These are phyloP conservation scores for Calameuta filiformis DNA, from an alignment of 2,888 invertebrate genomes.

Conservation along the genomic window DNA sequence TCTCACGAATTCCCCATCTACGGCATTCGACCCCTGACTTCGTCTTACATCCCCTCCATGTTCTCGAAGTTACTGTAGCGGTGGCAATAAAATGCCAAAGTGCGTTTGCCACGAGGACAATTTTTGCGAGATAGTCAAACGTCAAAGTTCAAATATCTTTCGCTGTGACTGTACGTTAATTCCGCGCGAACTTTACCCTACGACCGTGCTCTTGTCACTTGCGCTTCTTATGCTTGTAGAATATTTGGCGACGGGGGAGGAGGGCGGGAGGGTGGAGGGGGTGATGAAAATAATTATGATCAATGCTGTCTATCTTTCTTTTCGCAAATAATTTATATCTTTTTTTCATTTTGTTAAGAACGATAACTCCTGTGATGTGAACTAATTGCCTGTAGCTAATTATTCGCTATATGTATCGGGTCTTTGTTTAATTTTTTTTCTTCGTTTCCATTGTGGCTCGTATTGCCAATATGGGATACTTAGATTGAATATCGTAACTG, in stretches of 20 bases:
- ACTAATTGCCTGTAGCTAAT: neutral
- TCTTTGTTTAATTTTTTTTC: neutral
- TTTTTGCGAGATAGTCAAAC: neutral
- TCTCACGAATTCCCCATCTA: constrained; percentile 28
- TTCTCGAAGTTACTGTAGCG: neutral
- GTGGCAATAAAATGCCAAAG: neutral
- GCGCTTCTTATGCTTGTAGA: neutral
- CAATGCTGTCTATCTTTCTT: neutral
- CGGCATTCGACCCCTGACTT: neutral
- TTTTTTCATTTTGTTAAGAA: neutral
- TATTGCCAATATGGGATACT: neutral
- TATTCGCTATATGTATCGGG: neutral
- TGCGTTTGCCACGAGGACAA: neutral
- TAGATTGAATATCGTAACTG: neutral
- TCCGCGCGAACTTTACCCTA: neutral
- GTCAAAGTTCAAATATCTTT: neutral
- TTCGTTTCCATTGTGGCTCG: neutral
- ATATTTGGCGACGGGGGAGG: neutral
- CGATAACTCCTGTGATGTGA: neutral
- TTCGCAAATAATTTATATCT: neutral
- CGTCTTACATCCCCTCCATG: neutral
- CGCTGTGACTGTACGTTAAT: neutral
- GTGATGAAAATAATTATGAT: neutral
- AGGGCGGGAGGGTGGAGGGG: too few relatives aligned
- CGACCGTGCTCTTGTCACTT: neutral